Percentiles rank a stretch among this genome's conserved stretches.
Evolutionary conservation across 2,797 vertebrate species (phyloP).

Genomic region (Chrosomus eos): DNA sequence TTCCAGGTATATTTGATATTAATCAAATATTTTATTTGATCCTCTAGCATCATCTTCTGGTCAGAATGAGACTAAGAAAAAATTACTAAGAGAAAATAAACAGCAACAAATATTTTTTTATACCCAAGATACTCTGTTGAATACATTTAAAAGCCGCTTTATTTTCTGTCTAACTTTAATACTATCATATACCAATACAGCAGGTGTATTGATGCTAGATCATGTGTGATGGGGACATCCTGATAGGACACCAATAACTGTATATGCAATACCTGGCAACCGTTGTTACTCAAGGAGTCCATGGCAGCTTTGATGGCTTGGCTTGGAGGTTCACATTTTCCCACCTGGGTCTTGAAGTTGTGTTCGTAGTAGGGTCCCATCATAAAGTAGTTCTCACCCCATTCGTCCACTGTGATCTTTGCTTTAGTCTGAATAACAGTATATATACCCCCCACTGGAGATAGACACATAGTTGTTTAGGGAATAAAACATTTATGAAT

Average conservation of each 20-base stretch:
- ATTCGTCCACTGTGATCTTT: conserved; percentile 92
- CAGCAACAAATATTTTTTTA: background rate
- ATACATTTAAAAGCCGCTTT: background rate
- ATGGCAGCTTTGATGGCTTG: conserved; percentile 82
- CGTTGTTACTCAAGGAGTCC: conserved; percentile 83
- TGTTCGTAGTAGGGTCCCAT: conserved; percentile 94
- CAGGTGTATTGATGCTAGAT: background rate
- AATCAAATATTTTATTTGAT: background rate
- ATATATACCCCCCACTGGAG: conserved; percentile 94
- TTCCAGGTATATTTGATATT: too few species aligned
- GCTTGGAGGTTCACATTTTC: conserved; percentile 84
- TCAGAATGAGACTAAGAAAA: background rate
- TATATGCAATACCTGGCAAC: conserved; percentile 84
- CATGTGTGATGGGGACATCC: too few species aligned
- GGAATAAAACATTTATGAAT: background rate
- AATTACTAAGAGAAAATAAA: background rate
- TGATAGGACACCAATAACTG: conserved; percentile 16
- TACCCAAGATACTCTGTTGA: background rate
- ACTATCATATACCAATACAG: background rate
- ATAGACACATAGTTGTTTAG: background rate
- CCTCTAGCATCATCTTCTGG: conserved; percentile 55
- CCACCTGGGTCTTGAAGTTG: conserved; percentile 94
- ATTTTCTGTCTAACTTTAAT: background rate
- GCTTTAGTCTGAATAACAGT: conserved; percentile 97
- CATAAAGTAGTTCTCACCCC: conserved; percentile 94